Conservation (phyloP, 2,113 vertebrate genomes). For the Semnornis frantzii region DNA sequence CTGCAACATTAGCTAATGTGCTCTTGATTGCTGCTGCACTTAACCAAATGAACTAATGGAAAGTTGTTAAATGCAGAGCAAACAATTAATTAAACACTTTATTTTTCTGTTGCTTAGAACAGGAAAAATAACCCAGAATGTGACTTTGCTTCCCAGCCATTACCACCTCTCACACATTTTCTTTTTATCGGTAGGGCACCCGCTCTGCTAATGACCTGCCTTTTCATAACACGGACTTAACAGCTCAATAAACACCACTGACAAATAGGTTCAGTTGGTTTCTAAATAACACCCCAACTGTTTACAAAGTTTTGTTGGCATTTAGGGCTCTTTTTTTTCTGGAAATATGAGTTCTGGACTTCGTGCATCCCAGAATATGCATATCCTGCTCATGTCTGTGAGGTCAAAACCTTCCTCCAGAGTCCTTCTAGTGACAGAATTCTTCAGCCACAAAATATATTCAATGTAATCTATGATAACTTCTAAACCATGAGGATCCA, state of each 20-base stretch:
- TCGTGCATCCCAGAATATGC: neutral
- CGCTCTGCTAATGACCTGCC: neutral
- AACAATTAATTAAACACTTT: constrained; percentile 60
- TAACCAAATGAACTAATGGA: constrained; percentile 31
- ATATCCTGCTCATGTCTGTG: neutral
- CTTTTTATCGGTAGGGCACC: neutral
- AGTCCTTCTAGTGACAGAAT: neutral
- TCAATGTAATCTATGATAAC: neutral
- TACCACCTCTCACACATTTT: neutral
- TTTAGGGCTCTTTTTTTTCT: neutral
- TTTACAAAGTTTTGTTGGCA: neutral
- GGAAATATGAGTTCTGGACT: neutral
- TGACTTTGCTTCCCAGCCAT: neutral
- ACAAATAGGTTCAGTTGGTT: constrained; percentile 19
- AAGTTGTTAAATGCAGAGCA: constrained; percentile 51
- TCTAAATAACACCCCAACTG: neutral
- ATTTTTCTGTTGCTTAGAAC: neutral
- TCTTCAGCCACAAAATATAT: neutral
- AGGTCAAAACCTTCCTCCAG: neutral
- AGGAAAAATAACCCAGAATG: neutral
- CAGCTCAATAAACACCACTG: neutral
- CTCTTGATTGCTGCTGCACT: constrained; percentile 32
- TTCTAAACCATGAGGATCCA: neutral
- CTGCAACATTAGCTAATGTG: constrained; percentile 4
- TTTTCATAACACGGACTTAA: constrained; percentile 26